Conservation (phyloP, 2,113 vertebrate genomes). For the Thunnus thynnus region DNA sequence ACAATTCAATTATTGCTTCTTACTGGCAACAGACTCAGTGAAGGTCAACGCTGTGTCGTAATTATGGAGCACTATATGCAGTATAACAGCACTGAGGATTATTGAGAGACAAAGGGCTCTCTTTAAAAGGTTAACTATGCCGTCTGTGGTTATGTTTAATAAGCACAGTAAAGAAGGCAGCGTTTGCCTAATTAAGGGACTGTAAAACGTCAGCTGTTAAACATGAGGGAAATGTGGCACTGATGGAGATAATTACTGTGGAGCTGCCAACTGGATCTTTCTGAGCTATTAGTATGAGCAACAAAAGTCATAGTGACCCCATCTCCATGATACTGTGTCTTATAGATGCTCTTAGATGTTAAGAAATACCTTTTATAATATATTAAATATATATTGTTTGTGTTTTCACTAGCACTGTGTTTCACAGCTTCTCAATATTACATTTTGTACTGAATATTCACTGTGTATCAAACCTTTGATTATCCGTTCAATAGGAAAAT, state of each 20-base stretch:
- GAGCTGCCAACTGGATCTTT: background rate
- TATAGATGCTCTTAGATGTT: conserved; percentile 1
- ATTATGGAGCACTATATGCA: conserved; percentile 53
- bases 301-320: background rate
- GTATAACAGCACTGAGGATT: conserved; percentile 35
- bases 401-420: background rate
- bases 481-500: too few species aligned
- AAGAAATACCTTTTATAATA: background rate
- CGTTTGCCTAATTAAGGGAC: conserved; percentile 44
- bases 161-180: conserved; percentile 27
- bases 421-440: background rate
- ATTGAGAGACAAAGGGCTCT: conserved; percentile 51
- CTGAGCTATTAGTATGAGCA: background rate
- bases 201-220: conserved; percentile 23
- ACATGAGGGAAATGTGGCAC: conserved; percentile 49
- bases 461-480: too few species aligned
- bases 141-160: conserved; percentile 31
- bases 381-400: too few species aligned
- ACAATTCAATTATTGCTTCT: conserved; percentile 73
- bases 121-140: conserved; percentile 65
- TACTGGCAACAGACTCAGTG: conserved; percentile 49
- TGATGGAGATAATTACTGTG: conserved; percentile 53
- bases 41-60: conserved; percentile 60
- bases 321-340: background rate
- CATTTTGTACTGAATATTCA: background rate